phyloP scores from a whole-genome alignment of 2,888 invertebrate genomes.

The Plagodis dolabraria region DNA sequence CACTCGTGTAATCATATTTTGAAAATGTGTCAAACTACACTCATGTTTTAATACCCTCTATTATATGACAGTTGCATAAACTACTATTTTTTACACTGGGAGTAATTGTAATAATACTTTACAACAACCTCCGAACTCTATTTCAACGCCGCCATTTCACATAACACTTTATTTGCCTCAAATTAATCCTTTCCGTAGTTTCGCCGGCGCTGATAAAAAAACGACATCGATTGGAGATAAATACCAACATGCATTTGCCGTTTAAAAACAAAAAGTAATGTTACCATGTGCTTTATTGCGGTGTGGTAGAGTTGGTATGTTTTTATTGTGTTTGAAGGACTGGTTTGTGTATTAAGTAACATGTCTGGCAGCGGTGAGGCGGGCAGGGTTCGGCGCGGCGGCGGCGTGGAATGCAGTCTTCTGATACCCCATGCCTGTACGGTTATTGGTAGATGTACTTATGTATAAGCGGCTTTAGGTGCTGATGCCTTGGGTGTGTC shows the following conservation, averaged over 20 bases:
- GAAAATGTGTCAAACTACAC: no score
- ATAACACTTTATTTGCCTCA: slow-evolving; percentile 72
- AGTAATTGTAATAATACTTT: slow-evolving; percentile 4
- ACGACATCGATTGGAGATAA: slow-evolving; percentile 64
- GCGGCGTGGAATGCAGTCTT: slow-evolving; percentile 76
- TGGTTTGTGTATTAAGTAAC: slow-evolving; percentile 54
- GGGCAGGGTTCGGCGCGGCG: slow-evolving; percentile 57
- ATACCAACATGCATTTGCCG: slow-evolving; percentile 32
- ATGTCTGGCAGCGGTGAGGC: slow-evolving; percentile 58
- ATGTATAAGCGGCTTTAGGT: slow-evolving; percentile 55
- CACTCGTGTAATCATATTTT: no score
- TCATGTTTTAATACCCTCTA: no score
- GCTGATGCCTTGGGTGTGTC: slow-evolving; percentile 48
- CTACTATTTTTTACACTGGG: not conserved
- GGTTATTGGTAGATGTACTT: slow-evolving; percentile 67
- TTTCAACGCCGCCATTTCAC: slow-evolving; percentile 44
- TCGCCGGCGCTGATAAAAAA: slow-evolving; percentile 68
- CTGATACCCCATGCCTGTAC: slow-evolving; percentile 67
- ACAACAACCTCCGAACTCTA: slow-evolving; percentile 14
- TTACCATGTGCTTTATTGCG: slow-evolving; percentile 42
- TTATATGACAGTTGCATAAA: no score
- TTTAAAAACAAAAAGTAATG: slow-evolving; percentile 7
- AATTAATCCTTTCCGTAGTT: slow-evolving; percentile 81
- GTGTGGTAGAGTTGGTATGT: slow-evolving; percentile 30
- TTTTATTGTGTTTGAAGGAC: slow-evolving; percentile 26